Base-by-base conservation (phyloP, 2,888 invertebrate species). In the Gandaritis pyraliata region DNA sequence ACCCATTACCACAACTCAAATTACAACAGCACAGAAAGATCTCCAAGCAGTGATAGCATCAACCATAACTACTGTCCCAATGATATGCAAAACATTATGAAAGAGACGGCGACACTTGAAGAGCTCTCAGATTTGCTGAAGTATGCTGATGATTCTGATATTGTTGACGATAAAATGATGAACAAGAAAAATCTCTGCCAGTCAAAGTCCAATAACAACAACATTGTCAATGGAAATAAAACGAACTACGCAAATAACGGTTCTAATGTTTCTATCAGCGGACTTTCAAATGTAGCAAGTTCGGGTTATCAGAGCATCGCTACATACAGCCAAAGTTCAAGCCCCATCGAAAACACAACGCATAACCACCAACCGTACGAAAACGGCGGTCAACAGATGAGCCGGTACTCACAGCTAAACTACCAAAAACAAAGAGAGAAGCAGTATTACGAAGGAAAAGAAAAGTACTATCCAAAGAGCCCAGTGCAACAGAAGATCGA, bases 261-360 rank as follows among this genome's bases (percentile, higher is more conserved):
- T 53, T 96, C 96, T 46, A 96, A 96, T 77, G 95, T 96, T 52
- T 96, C 96, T 0, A 96, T 96, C 68, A 96, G 96, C 64, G 97
- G 97, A 70, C 81, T 95, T 51, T 95, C 95, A 18, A 95, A 95
- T 66, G 95, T 95, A 8, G 97, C 96, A 38, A 96, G 96, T 74
- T 97, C 97, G 0, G 97, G 97, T 6, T 97, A 97, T 86, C 97
- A 97, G 87, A 97, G 97, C 76, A 96, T 97, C 77, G 96, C 96
- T 39, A 96, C 96, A 1, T 96, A 96, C 86, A 97, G 97, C 82
- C 97, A 97, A 85, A 97, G 96, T 71, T 96, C 96, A 74, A 97
- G 96, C 82, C 97, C 97, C 43, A 95, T 96, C 18, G 97, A 97
- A 80, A 93, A 94, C 59, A 92, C 93, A 48, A 84, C 84, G 3